Evolutionary conservation across 1,140 invertebrate genomes (phyloP), one percentile per base, ranked within the genome.

Genomic region (Cydia splendana): DNA sequence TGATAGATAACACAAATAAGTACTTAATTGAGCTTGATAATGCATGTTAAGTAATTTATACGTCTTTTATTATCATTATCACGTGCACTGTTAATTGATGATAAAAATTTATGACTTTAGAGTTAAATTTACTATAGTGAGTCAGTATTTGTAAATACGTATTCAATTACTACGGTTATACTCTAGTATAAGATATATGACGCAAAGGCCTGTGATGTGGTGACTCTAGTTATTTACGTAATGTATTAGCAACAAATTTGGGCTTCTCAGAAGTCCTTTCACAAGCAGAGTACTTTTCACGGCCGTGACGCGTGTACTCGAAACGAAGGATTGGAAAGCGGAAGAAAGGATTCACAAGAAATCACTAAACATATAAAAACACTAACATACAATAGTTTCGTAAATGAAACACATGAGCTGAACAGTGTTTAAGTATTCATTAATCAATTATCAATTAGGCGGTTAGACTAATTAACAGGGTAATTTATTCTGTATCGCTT

Each of bases 1-100:
- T 74, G 20, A 74, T 15, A 74, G 30, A 34, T 51, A 74, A 24
- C 45, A 74, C 45, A 51, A 74, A 9, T 48, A 12, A 18, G 7
- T 48, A 45, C 28, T 34, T 30, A 48, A 28, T 62, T 62, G 6
- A 62, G 20, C 9, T 24, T 24, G 57, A 62, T 62, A 53, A 62
- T 62, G 20, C 57, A 24, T 62, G 10, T 62, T 62, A 24, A 62
- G 20, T 62, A 62, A 62, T 62, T 20, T 24, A 10, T 62, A 62
- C 57, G 57, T 62, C 57, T 24, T 62, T 62, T 62, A 1, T 24
- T 62, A 62, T 62, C 57, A 18, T 62, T 62, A 24, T 62, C 57
- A 62, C 57, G 57, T 62, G 57, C 57, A 24, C 24, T 62, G 2
- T 62, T 24, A 12, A 62, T 24, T 24, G n/a, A n/a, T n/a, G n/a